phyloP scores from a whole-genome alignment of 1,140 invertebrate genomes.

The Medauroidea extradentata region DNA sequence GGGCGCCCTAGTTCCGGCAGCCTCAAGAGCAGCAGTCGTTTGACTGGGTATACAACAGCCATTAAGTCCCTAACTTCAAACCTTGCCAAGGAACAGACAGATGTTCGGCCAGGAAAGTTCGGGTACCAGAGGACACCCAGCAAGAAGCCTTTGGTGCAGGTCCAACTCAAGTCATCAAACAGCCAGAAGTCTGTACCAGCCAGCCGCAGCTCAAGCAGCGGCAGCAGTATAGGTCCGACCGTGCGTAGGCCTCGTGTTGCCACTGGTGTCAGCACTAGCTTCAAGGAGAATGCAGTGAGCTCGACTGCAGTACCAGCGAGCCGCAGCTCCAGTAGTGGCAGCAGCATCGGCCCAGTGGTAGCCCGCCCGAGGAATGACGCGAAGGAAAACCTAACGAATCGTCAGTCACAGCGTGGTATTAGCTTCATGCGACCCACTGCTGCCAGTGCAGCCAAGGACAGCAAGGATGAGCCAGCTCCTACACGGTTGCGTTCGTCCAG shows the following conservation, averaged over 20 bases:
- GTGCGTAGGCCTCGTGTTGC: conserved; percentile 21
- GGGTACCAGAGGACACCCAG: conserved; percentile 10
- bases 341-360: conserved; percentile 53
- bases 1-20: conserved; percentile 5
- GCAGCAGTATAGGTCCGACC: conserved; percentile 33
- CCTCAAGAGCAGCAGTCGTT: conserved; percentile 18
- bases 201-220: conserved; percentile 42
- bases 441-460: conserved; percentile 55
- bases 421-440: conserved; percentile 61
- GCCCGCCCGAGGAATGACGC: conserved; percentile 26
- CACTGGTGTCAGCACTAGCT: conserved; percentile 33
- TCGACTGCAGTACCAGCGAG: conserved; percentile 57
- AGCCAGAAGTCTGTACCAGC: conserved; percentile 23
- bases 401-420: conserved; percentile 38
- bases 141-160: conserved; percentile 37
- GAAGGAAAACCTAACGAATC: conserved; percentile 26
- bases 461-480: not conserved
- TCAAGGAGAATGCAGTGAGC: conserved; percentile 38
- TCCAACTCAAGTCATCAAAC: conserved; percentile 21
- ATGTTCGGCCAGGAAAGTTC: conserved; percentile 9
- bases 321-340: conserved; percentile 66
- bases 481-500: not conserved
- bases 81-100: conserved; percentile 21
- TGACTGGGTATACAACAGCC: conserved; percentile 34
- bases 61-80: conserved; percentile 35